Evolutionary conservation across 2,888 invertebrate species (phyloP), one percentile per base, ranked within the genome.

Genomic region (Andricus curvator): DNA sequence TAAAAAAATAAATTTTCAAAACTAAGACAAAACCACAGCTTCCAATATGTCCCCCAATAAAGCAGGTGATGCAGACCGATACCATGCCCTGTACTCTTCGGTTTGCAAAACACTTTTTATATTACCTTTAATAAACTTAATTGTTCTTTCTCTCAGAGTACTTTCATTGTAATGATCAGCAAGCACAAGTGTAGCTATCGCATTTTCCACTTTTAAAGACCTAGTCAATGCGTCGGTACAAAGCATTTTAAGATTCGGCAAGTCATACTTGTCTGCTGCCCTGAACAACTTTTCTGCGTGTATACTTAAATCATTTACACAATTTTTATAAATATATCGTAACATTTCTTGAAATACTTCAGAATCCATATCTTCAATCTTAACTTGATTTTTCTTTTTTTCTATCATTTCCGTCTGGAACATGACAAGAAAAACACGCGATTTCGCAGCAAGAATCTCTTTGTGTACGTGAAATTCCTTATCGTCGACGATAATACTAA

Each of bases 391-490:
- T 13, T 17, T 13, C 13, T 11, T 20, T 13, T 22, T 37, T 44
- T 44, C 44, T 4, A 20, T 20, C 41, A 67, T 67, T 41, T 41
- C 67, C n/a, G 2, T 41, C 13, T n/a, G 41, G n/a, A 67, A 67
- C 67, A 67, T 67, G 8, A n/a, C 41, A 20, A 41, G 22, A 44
- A 67, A 67, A 37, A 67, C 67, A 22, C 9, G 2, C 13, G 67
- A 67, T 44, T 67, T 67, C n/a, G 67, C 37, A 13, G 67, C 67
- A 11, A 67, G 41, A 67, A 67, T 44, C n/a, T 67, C 37, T 41
- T 37, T 67, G 13, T 67, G 67, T 20, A 67, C 67, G n/a, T 2
- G 20, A 44, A 67, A 67, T 41, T 41, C n/a, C 9, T 13, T 41
- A 9, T 41, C n/a, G 3, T 41, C 41, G 8, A 67, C 5, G 5